phyloP scores from a whole-genome alignment of 2,113 vertebrate genomes.

The Catagonus wagneri region DNA sequence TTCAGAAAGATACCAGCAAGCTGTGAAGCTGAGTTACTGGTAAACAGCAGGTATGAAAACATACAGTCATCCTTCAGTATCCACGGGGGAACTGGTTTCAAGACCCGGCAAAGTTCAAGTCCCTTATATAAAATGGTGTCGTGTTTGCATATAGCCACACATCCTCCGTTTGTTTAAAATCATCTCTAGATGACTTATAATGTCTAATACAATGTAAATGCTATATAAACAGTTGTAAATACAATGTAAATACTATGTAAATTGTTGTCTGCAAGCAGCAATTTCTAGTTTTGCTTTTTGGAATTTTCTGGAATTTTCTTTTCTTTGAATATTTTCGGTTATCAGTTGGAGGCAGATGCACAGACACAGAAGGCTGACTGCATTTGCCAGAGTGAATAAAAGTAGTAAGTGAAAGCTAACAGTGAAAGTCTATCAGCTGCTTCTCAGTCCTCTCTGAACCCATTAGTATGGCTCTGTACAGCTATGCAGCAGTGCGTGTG shows the following conservation, averaged over 20 bases:
- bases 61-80: background rate
- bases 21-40: background rate
- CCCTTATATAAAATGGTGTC: background rate
- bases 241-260: background rate
- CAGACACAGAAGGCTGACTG: background rate
- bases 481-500: no score
- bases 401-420: background rate
- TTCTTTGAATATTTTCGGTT: background rate
- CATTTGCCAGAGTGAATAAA: background rate
- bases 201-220: background rate
- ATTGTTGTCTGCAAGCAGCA: background rate
- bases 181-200: background rate
- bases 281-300: background rate
- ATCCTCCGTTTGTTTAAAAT: background rate
- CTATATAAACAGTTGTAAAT: background rate
- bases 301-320: background rate
- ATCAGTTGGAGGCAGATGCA: background rate
- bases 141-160: background rate
- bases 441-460: background rate
- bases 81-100: background rate
- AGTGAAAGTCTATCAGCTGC: background rate
- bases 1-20: background rate
- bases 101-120: background rate
- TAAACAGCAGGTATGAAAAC: background rate
- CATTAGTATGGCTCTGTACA: background rate